Percentiles rank a stretch among this genome's conserved stretches.
Conservation (phyloP, 2,888 invertebrate genomes). For the Oeneis ivallda region DNA sequence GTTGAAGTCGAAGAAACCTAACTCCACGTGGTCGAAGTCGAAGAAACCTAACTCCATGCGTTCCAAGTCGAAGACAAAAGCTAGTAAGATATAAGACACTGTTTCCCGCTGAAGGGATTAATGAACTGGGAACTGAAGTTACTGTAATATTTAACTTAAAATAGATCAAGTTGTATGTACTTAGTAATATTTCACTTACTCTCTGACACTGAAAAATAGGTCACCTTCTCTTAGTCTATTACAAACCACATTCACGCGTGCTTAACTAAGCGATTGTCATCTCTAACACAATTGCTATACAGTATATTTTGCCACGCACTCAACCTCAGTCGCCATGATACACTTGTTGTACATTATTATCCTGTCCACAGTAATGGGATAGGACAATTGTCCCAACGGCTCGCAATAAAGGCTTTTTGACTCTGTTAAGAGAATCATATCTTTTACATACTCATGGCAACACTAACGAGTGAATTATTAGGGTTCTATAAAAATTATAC, state of each 20-base stretch:
- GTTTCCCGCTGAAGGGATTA: no score
- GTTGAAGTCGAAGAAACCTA: no score
- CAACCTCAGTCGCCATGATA: constrained; percentile 14
- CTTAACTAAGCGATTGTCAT: neutral
- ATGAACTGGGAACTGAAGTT: no score
- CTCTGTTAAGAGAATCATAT: constrained; percentile 19
- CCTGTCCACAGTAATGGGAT: constrained; percentile 30
- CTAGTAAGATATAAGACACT: no score
- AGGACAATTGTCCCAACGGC: constrained; percentile 26
- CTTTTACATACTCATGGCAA: constrained; percentile 8
- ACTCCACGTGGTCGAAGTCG: no score
- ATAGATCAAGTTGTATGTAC: neutral
- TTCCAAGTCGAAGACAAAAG: no score
- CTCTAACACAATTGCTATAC: neutral
- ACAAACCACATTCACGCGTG: neutral
- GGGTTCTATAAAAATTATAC: no score
- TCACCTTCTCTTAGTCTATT: neutral
- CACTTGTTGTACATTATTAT: constrained; percentile 31
- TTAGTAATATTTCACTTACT: neutral
- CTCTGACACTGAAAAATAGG: neutral
- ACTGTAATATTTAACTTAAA: no score
- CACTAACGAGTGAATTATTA: neutral
- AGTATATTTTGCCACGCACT: neutral
- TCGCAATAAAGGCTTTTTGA: constrained; percentile 26
- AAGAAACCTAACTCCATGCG: no score